Base-by-base conservation (phyloP, 64 coral and sea anemone species). In the Montipora efflorescens region DNA sequence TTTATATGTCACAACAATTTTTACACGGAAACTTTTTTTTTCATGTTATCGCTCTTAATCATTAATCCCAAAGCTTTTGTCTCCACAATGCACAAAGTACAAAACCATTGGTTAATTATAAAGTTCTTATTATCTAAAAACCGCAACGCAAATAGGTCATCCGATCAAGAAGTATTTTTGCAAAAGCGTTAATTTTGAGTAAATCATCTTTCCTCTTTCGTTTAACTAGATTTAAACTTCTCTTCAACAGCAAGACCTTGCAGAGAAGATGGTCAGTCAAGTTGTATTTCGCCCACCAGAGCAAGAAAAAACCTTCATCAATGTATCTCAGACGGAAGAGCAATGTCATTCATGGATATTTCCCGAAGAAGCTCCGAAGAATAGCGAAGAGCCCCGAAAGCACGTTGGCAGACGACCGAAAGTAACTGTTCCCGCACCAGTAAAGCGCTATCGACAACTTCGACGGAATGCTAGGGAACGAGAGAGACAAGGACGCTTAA, bases 401-500 rank as follows among this genome's bases (percentile, higher is more conserved):
- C 80, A 88, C 66, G 21, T 51, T 16, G 79, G 81, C 4, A 81
- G 86, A 51, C 78, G 93, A 19, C 79, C 83, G 13, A 98, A 91
- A 49, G 61, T 94, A 46, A 98, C 93, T 11, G 93, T 99, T 50
- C 90, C 98, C 43, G 92, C 95, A 9, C 91, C 95, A 12, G 92
- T 99, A 2, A 94, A 95, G 75, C 81, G 98, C 53, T 93, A 96
- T 49, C 83, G 98, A 28, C 98, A 99, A 23, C 98, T 99, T 86
- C 91, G 98, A 5, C 85, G 98, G 52, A 99, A 99, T 47, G 98
- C 98, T 12, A 93, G 98, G 10, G 98, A 99, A 62, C 92, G 98
- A 15, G 98, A 99, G 89, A 75, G 98, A 82, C 98, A 99, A 50
- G 95, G 95, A 0, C 92, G 98, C 2, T 59, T 99, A 14, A 99